Conservation (phyloP, 2,113 vertebrate genomes). For the Rallus limicola region DNA sequence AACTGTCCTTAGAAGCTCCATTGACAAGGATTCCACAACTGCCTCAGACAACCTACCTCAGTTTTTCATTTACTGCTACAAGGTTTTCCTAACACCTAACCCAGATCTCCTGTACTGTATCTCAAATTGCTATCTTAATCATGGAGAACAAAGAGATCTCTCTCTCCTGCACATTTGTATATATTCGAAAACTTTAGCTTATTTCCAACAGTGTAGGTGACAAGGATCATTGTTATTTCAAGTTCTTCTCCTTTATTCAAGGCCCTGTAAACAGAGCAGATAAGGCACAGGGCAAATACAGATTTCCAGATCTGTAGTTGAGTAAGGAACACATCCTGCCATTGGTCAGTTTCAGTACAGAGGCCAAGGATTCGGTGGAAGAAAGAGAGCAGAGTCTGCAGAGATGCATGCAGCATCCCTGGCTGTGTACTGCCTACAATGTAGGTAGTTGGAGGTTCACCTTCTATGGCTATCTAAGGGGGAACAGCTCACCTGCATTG, state of each 20-base stretch:
- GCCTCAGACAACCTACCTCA: neutral
- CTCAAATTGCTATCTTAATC: neutral
- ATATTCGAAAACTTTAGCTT: neutral
- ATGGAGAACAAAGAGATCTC: neutral
- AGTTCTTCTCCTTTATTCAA: neutral
- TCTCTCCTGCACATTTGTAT: neutral
- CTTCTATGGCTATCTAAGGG: neutral
- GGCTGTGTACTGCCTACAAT: neutral
- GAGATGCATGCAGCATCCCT: neutral
- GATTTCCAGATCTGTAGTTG: neutral
- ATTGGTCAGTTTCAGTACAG: neutral
- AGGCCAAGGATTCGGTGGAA: neutral
- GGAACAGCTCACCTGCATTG: neutral
- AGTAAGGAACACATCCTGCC: neutral
- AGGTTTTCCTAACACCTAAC: neutral
- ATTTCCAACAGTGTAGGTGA: neutral
- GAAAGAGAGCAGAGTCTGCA: neutral
- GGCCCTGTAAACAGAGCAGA: neutral
- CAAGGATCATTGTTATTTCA: neutral
- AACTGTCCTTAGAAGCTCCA: neutral
- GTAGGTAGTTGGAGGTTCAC: neutral
- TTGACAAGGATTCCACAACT: neutral
- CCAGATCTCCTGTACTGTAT: neutral
- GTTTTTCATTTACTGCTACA: neutral
- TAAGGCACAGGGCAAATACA: neutral